Conservation (phyloP, 2,888 invertebrate genomes). For the Idaea straminata region DNA sequence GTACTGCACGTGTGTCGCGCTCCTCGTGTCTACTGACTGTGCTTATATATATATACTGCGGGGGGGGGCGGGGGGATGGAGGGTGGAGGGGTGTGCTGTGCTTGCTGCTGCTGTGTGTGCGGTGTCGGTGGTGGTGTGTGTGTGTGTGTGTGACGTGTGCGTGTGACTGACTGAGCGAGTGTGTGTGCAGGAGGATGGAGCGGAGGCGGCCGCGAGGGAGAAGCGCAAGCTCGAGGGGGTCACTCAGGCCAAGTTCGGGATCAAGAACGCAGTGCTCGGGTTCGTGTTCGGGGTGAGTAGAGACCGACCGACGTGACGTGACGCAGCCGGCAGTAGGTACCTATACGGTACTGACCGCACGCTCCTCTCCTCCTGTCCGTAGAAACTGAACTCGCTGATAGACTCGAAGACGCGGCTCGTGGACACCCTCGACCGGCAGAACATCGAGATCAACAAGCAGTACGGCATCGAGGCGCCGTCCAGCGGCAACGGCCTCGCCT, state of each 20-base stretch:
- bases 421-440: slow-evolving; percentile 84
- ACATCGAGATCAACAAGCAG: slow-evolving; percentile 87
- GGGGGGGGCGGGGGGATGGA: neutral
- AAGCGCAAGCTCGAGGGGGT: slow-evolving; percentile 87
- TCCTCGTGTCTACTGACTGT: too few relatives aligned
- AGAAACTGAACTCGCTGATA: slow-evolving; percentile 91
- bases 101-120: slow-evolving; percentile 9
- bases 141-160: slow-evolving; percentile 29
- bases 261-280: slow-evolving; percentile 89
- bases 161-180: slow-evolving; percentile 25
- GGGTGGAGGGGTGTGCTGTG: slow-evolving; percentile 6
- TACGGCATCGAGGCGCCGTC: slow-evolving; percentile 86
- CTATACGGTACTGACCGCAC: slow-evolving; percentile 24
- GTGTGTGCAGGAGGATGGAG: slow-evolving; percentile 57
- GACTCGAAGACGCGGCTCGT: slow-evolving; percentile 89
- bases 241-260: slow-evolving; percentile 83
- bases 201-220: slow-evolving; percentile 73
- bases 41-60: neutral
- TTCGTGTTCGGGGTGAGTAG: slow-evolving; percentile 90
- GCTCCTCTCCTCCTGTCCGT: slow-evolving; percentile 53
- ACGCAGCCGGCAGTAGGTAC: too few relatives aligned
- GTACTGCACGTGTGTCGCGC: neutral
- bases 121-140: slow-evolving; percentile 31
- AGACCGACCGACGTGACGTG: neutral
- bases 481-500: slow-evolving; percentile 76